phyloP scores from a whole-genome alignment of 2,888 invertebrate genomes.

The Dyspetes luteomarginatus region DNA sequence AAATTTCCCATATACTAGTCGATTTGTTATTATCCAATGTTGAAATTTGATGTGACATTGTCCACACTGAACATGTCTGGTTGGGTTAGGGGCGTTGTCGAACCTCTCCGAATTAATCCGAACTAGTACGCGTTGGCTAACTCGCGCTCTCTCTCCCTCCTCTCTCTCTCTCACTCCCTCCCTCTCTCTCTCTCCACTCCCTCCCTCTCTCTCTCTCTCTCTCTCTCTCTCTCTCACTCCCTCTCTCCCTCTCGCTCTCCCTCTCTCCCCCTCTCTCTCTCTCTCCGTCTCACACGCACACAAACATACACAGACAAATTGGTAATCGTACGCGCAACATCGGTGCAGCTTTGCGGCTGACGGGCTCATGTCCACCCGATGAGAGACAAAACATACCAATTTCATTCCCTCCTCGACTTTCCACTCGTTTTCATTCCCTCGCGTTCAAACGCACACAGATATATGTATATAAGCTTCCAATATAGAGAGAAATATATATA shows the following conservation, averaged over 20 bases:
- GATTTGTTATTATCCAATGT: slow-evolving; percentile 7
- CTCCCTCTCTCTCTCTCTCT: slow-evolving; percentile 13
- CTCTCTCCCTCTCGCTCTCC: neutral
- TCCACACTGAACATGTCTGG: slow-evolving; percentile 2
- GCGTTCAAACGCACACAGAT: neutral
- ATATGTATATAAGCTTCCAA: neutral
- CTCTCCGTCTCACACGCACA: no score
- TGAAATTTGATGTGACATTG: slow-evolving; percentile 13
- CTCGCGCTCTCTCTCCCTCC: slow-evolving; percentile 5
- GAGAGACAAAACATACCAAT: slow-evolving; percentile 14
- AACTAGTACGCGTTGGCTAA: neutral
- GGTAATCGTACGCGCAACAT: neutral
- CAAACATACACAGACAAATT: no score
- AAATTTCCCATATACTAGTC: neutral
- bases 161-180: slow-evolving; percentile 7
- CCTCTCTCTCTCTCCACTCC: slow-evolving; percentile 40
- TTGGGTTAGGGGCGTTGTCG: neutral
- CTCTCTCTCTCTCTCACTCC: slow-evolving; percentile 8
- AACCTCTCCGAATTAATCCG: neutral
- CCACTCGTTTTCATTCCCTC: neutral
- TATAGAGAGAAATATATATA: neutral
- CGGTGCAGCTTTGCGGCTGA: slow-evolving; percentile 1
- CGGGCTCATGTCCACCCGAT: slow-evolving; percentile 22
- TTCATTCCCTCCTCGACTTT: neutral
- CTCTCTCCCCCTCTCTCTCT: neutral